Evolutionary conservation across 2,797 vertebrate genomes (phyloP).

Genomic region (Myripristis jacobus): DNA sequence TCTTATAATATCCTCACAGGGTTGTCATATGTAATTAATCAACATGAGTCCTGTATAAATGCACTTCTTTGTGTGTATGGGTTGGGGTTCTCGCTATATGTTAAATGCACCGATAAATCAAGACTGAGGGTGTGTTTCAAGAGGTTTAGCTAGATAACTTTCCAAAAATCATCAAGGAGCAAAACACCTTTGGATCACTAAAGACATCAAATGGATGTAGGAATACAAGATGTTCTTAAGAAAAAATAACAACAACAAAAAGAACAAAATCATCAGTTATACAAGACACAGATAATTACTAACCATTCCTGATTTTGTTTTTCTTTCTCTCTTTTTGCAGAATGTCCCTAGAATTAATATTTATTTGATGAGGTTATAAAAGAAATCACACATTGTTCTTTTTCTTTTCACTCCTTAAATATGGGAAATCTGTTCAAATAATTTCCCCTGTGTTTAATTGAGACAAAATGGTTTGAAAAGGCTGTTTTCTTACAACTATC

Average conservation of each 20-base stretch:
- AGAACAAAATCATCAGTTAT: no score
- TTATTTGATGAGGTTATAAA: slow-evolving; percentile 57
- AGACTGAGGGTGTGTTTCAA: slow-evolving; percentile 10
- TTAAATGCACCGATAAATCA: slow-evolving; percentile 72
- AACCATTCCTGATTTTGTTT: slow-evolving; percentile 30
- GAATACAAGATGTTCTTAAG: neutral
- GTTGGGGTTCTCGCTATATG: slow-evolving; percentile 87
- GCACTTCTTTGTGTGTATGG: slow-evolving; percentile 81
- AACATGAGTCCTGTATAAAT: slow-evolving; percentile 79
- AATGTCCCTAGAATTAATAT: slow-evolving; percentile 19
- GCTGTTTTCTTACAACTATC: neutral
- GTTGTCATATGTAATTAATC: slow-evolving; percentile 87
- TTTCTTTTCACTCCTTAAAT: slow-evolving; percentile 25
- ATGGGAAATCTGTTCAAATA: slow-evolving; percentile 22
- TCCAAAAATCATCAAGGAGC: neutral
- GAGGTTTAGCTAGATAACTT: slow-evolving; percentile 12
- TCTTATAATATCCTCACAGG: slow-evolving; percentile 86
- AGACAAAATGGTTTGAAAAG: neutral
- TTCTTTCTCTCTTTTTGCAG: neutral
- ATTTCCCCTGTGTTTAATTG: slow-evolving; percentile 11
- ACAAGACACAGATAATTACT: neutral
- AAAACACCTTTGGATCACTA: slow-evolving; percentile 10
- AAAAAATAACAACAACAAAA: no score
- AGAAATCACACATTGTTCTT: slow-evolving; percentile 56
- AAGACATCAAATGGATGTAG: slow-evolving; percentile 30